Evolutionary conservation across 2,888 invertebrate species (phyloP).

Genomic region (Trachelus troglodyta): DNA sequence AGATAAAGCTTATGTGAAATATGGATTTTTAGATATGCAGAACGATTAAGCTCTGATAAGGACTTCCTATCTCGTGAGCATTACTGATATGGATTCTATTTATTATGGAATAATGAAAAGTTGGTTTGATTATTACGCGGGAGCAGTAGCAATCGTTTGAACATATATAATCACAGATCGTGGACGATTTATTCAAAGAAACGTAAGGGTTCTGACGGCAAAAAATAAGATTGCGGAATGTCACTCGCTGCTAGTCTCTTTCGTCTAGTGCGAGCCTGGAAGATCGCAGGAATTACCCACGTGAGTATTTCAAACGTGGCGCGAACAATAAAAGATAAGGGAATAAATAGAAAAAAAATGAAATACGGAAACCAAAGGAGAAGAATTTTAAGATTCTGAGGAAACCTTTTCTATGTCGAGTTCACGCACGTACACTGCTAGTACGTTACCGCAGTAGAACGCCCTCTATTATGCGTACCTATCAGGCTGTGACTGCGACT

Average conservation of each 20-base stretch:
- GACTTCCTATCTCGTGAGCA: background rate
- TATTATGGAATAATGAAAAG: background rate
- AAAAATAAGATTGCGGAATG: background rate
- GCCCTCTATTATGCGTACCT: constrained; percentile 36
- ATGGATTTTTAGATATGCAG: background rate
- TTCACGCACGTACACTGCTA: constrained; percentile 2
- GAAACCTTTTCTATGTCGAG: background rate
- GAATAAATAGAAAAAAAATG: background rate
- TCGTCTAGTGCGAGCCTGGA: background rate
- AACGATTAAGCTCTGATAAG: background rate
- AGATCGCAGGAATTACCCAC: background rate
- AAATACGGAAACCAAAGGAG: background rate
- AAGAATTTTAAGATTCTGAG: background rate
- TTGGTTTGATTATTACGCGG: background rate
- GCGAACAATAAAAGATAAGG: background rate
- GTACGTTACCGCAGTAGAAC: constrained; percentile 24
- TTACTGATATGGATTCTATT: background rate
- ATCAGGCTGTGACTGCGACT: constrained; percentile 37
- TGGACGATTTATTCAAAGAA: background rate
- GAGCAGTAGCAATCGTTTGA: background rate
- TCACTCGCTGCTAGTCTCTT: background rate
- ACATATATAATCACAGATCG: background rate
- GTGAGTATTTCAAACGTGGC: background rate
- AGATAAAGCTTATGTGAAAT: background rate
- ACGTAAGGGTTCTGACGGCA: background rate